Evolutionary conservation across 37 sponge, comb jelly and placozoan species (phyloP).

Genomic region (Bolinopsis microptera): DNA sequence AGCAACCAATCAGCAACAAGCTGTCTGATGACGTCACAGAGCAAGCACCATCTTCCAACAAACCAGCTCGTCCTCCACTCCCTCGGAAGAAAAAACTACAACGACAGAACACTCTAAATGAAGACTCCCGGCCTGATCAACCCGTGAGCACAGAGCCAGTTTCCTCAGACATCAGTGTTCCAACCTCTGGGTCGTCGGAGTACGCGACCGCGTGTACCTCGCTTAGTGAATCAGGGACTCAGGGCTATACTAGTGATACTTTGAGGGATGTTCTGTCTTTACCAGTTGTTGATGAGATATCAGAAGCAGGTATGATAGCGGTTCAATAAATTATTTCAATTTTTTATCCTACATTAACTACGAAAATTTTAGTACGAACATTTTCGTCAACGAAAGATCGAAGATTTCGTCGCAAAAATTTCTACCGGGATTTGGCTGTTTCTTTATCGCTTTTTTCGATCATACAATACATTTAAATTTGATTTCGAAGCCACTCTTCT

Average conservation of each 20-base stretch:
- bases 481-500: background rate
- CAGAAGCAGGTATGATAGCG: no score
- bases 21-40: background rate
- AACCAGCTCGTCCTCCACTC: background rate
- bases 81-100: background rate
- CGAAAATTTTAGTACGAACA: no score
- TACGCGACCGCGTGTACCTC: background rate
- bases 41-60: background rate
- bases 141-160: background rate
- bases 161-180: background rate
- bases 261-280: background rate
- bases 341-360: no score
- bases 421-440: no score
- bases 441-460: no score
- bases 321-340: no score
- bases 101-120: conserved; percentile 51
- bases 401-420: no score
- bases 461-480: background rate
- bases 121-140: background rate
- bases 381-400: no score
- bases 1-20: background rate
- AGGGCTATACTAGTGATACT: background rate
- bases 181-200: background rate
- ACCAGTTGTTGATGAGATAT: background rate
- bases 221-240: background rate